Evolutionary conservation across 2,113 vertebrate genomes (phyloP).

Genomic region (Bujurquina vittata): DNA sequence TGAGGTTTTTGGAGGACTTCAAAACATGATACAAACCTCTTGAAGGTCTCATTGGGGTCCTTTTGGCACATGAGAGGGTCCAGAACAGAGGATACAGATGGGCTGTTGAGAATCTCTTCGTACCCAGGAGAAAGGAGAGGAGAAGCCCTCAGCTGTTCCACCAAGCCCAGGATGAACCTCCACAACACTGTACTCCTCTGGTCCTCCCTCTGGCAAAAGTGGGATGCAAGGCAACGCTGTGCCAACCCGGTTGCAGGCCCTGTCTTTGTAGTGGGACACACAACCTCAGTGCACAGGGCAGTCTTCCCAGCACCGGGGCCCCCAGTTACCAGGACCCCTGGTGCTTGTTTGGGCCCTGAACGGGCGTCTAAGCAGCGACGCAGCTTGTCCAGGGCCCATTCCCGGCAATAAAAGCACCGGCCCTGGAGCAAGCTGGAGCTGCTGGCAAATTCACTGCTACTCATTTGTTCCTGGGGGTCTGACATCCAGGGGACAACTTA

Average conservation of each 20-base stretch:
- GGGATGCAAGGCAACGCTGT: slow-evolving; percentile 78
- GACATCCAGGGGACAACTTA: slow-evolving; percentile 22
- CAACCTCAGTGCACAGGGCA: slow-evolving; percentile 77
- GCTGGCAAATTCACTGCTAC: slow-evolving; percentile 45
- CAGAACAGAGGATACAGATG: slow-evolving; percentile 54
- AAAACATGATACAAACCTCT: slow-evolving; percentile 73
- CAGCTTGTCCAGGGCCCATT: slow-evolving; percentile 85
- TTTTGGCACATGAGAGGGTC: slow-evolving; percentile 73
- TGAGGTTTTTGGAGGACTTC: background rate
- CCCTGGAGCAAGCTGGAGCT: slow-evolving; percentile 77
- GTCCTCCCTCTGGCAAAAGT: slow-evolving; percentile 83
- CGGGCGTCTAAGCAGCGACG: slow-evolving; percentile 76
- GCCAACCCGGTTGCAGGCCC: slow-evolving; percentile 68
- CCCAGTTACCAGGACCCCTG: slow-evolving; percentile 79
- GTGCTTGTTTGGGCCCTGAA: slow-evolving; percentile 27
- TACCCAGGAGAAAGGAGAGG: slow-evolving; percentile 73
- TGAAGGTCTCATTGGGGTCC: slow-evolving; percentile 82
- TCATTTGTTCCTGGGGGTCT: slow-evolving; percentile 65
- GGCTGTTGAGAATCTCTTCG: slow-evolving; percentile 55
- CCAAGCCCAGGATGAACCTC: slow-evolving; percentile 81
- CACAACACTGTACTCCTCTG: slow-evolving; percentile 70
- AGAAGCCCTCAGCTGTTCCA: slow-evolving; percentile 78
- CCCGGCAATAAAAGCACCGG: slow-evolving; percentile 82
- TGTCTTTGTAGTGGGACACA: slow-evolving; percentile 79
- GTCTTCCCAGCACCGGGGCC: slow-evolving; percentile 84